Percentiles rank a stretch among this genome's conserved stretches.
phyloP scores from a whole-genome alignment of 2,888 invertebrate genomes.

The Elegia similella region DNA sequence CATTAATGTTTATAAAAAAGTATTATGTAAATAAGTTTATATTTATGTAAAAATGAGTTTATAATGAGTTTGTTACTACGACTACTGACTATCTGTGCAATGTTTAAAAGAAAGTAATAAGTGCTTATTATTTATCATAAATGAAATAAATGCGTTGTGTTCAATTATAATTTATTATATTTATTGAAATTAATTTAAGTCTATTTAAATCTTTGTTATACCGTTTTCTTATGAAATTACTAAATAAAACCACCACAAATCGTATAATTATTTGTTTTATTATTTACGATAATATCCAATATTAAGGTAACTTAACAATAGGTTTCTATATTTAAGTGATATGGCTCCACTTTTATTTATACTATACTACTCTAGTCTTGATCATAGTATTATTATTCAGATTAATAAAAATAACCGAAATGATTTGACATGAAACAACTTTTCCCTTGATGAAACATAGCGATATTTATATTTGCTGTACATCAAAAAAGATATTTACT shows the following conservation, averaged over 20 bases:
- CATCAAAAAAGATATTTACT: no score
- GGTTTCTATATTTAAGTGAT: conserved; percentile 62
- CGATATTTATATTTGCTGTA: no score
- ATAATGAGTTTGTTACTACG: not conserved
- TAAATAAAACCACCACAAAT: conserved; percentile 53
- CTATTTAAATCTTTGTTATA: conserved; percentile 28
- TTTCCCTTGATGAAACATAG: no score
- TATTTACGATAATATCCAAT: conserved; percentile 38
- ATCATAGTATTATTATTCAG: not conserved
- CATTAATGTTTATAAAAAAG: no score
- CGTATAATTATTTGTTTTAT: conserved; percentile 41
- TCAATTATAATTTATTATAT: conserved; percentile 33
- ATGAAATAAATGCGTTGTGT: conserved; percentile 30
- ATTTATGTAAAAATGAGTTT: not conserved
- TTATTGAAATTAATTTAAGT: conserved; percentile 26
- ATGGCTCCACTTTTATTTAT: conserved; percentile 64
- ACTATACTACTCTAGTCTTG: conserved; percentile 19
- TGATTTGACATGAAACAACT: no score
- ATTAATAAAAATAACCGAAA: conserved; percentile 11
- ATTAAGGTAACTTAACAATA: conserved; percentile 71
- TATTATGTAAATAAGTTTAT: no score
- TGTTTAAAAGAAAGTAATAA: not conserved
- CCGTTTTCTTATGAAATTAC: conserved; percentile 27
- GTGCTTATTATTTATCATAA: conserved; percentile 20
- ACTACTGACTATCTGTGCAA: not conserved